phyloP scores from a whole-genome alignment of 2,113 vertebrate genomes.

The Lanius collurio region DNA sequence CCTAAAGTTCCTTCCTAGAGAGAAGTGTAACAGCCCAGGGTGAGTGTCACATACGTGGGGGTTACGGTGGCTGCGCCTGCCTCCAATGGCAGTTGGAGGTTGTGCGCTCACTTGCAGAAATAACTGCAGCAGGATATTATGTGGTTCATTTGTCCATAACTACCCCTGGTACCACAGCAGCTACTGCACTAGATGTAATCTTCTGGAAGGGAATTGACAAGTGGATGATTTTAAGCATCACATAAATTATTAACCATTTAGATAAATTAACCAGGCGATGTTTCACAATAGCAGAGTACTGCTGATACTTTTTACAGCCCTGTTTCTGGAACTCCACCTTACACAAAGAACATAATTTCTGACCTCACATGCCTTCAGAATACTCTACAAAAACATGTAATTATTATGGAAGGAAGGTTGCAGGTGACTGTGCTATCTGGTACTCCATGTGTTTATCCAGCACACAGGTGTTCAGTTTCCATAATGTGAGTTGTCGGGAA shows the following conservation, averaged over 20 bases:
- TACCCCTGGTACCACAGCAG: not conserved
- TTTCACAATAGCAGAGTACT: not conserved
- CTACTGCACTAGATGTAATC: not conserved
- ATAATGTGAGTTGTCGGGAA: not conserved
- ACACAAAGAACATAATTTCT: not conserved
- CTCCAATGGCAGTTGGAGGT: not conserved
- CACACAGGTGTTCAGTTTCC: not conserved
- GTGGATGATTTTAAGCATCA: not conserved
- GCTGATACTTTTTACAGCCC: not conserved
- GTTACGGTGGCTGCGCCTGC: not conserved
- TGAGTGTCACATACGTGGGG: not conserved
- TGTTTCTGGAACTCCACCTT: not conserved
- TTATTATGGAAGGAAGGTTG: not conserved
- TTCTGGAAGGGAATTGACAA: not conserved
- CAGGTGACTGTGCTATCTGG: not conserved
- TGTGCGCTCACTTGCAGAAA: not conserved
- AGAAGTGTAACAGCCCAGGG: not conserved
- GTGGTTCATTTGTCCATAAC: not conserved
- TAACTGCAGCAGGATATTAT: not conserved
- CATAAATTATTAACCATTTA: not conserved
- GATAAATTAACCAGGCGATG: not conserved
- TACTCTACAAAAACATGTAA: not conserved
- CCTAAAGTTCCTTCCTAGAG: not conserved
- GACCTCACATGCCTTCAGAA: not conserved
- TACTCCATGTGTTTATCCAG: not conserved